A percentile compares a stretch with the other conserved stretches of the same genome.
phyloP scores from a whole-genome alignment of 2,888 invertebrate species.

The Caenorhabditis afra region DNA sequence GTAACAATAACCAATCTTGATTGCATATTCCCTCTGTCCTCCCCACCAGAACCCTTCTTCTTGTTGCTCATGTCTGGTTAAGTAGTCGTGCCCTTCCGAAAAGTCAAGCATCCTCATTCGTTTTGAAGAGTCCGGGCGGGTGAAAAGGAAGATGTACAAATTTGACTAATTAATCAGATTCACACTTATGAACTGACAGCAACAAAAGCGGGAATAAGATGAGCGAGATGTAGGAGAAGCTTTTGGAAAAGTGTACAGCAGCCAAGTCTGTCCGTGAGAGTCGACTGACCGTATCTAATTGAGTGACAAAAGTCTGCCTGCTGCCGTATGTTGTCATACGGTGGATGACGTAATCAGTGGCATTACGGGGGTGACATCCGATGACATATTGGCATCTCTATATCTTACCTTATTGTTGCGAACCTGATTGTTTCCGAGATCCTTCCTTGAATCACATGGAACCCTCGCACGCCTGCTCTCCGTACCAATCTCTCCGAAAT shows the following conservation, averaged over 20 bases:
- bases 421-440: no score
- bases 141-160: conserved; percentile 15
- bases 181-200: conserved; percentile 38
- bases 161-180: conserved; percentile 59
- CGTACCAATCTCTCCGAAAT: neutral
- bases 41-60: neutral
- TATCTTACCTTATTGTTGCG: no score
- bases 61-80: conserved; percentile 11
- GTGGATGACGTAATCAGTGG: conserved; percentile 18
- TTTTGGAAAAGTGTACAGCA: neutral
- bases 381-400: no score
- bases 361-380: no score
- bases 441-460: no score
- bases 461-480: no score
- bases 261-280: neutral
- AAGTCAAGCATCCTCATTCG: neutral
- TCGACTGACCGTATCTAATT: neutral
- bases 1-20: conserved; percentile 43
- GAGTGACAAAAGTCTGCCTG: conserved; percentile 10
- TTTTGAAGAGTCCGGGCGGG: no score
- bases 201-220: no score
- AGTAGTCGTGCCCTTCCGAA: no score
- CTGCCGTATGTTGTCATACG: conserved; percentile 24
- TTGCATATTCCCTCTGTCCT: neutral
- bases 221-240: no score